These are phyloP conservation scores for Eristalinus sepulchralis DNA, from an alignment of 2,888 invertebrate genomes.

Conservation along the genomic window DNA sequence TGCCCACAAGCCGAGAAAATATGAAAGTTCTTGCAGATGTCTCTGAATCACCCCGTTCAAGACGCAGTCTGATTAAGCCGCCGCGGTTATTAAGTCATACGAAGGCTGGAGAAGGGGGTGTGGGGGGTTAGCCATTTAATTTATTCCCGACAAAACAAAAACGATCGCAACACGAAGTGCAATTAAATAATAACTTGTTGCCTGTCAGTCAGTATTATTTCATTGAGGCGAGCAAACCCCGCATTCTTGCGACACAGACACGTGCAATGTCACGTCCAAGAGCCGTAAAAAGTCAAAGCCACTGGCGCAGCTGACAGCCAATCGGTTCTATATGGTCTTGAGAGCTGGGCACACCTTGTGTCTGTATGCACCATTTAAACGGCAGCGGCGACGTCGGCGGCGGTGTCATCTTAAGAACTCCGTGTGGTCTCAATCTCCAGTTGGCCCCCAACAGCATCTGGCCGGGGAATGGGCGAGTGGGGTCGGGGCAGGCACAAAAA, in stretches of 20 bases:
- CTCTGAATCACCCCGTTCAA: not conserved
- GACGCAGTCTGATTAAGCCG: not conserved
- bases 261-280: slow-evolving; percentile 70
- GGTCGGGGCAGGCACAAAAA: not conserved
- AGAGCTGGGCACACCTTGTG: slow-evolving; percentile 58
- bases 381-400: slow-evolving; percentile 48
- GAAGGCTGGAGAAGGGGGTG: no score
- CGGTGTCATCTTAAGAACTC: slow-evolving; percentile 67
- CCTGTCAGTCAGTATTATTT: slow-evolving; percentile 39
- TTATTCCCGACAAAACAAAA: slow-evolving; percentile 32
- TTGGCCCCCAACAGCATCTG: not conserved
- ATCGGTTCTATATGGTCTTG: slow-evolving; percentile 68
- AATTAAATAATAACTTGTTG: slow-evolving; percentile 67
- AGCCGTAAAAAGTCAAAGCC: slow-evolving; percentile 44
- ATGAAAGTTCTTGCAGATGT: not conserved
- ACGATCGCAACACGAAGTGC: slow-evolving; percentile 50
- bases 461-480: not conserved
- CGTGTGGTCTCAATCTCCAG: slow-evolving; percentile 64
- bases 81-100: slow-evolving; percentile 36
- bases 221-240: slow-evolving; percentile 41
- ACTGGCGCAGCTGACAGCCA: slow-evolving; percentile 53
- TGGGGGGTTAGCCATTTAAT: slow-evolving; percentile 21
- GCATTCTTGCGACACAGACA: slow-evolving; percentile 64
- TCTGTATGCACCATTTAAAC: slow-evolving; percentile 51
- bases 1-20: not conserved